phyloP scores from a whole-genome alignment of 2,113 vertebrate species.

The Phaethornis superciliosus region DNA sequence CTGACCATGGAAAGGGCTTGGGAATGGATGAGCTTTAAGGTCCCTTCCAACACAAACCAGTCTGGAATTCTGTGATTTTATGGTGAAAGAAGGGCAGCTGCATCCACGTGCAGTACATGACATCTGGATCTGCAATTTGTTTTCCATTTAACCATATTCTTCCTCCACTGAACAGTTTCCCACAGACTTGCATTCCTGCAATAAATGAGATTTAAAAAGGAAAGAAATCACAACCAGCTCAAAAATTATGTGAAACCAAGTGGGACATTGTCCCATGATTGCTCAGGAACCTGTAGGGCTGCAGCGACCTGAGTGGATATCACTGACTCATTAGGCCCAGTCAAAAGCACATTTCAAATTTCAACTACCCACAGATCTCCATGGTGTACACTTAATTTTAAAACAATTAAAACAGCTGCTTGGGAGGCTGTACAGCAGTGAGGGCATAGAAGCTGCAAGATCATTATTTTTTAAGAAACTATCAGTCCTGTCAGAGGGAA shows the following conservation, averaged over 20 bases:
- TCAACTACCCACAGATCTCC: conserved; percentile 31
- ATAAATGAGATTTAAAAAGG: not conserved
- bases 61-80: too few species aligned
- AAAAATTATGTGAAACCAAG: not conserved
- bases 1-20: too few species aligned
- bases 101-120: fast-evolving
- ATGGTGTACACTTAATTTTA: conserved; percentile 23
- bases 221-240: not conserved
- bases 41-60: too few species aligned
- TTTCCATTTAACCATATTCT: not conserved
- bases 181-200: not conserved
- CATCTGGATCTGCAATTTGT: not conserved
- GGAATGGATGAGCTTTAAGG: too few species aligned
- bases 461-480: conserved; percentile 1
- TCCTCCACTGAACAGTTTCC: not conserved
- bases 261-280: not conserved
- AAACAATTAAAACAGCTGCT: conserved; percentile 65
- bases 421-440: conserved; percentile 13
- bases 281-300: not conserved
- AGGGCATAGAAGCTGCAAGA: not conserved
- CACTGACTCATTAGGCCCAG: conserved; percentile 39
- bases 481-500: not conserved
- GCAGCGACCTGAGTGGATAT: not conserved
- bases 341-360: not conserved
- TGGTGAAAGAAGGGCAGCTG: not conserved